phyloP scores from a whole-genome alignment of 2,888 invertebrate species.

The Neoascia interrupta region DNA sequence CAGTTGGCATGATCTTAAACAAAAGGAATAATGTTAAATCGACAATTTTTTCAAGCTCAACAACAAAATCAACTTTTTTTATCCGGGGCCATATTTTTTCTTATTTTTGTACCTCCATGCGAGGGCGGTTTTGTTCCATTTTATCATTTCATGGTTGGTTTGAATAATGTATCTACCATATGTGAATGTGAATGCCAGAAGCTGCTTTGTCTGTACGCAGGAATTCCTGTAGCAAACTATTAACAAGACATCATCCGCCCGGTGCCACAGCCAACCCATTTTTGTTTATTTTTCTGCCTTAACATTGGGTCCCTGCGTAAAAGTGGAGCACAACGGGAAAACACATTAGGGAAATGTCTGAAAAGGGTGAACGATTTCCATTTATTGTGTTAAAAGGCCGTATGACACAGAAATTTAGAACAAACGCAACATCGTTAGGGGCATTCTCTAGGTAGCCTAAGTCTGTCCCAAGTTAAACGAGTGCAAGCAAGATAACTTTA shows the following conservation, averaged over 20 bases:
- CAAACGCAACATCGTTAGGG: conserved; percentile 18
- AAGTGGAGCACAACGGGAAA: conserved; percentile 39
- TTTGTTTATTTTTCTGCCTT: conserved; percentile 14
- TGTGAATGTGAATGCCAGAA: conserved; percentile 21
- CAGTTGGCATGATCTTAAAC: too few relatives aligned
- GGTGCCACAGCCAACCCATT: too few relatives aligned
- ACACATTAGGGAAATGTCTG: conserved; percentile 36
- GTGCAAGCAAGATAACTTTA: conserved; percentile 25
- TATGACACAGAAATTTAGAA: conserved; percentile 25
- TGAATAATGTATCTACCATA: conserved; percentile 18
- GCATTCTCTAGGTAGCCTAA: conserved; percentile 27
- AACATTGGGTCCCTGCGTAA: conserved; percentile 12
- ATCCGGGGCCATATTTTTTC: too few relatives aligned
- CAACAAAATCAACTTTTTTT: too few relatives aligned
- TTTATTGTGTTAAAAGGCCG: conserved; percentile 50
- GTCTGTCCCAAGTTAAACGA: conserved; percentile 32
- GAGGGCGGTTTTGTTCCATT: too few relatives aligned
- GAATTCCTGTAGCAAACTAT: conserved; percentile 52
- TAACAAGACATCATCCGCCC: conserved; percentile 56
- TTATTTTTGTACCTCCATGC: too few relatives aligned
- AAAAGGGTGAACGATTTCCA: conserved; percentile 51
- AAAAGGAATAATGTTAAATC: too few relatives aligned
- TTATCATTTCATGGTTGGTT: conserved; percentile 41
- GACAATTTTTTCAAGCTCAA: too few relatives aligned
- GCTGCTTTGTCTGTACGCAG: conserved; percentile 24